Base-by-base conservation (phyloP, 2,113 vertebrate species). In the Mionectes macconnelli region DNA sequence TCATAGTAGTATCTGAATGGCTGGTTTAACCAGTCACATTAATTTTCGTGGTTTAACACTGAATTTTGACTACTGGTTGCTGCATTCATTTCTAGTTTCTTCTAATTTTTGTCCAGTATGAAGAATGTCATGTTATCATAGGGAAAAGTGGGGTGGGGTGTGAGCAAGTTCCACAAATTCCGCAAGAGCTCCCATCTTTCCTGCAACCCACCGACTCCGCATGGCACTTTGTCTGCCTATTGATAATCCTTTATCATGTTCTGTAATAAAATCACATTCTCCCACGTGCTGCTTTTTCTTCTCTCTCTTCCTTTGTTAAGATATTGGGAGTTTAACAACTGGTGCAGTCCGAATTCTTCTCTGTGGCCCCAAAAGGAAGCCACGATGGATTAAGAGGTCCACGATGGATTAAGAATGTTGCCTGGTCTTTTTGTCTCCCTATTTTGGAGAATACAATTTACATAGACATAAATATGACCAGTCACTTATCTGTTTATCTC, bases 171-270 rank as follows among this genome's bases (percentile, higher is more conserved):
- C 90, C 78, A 92, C 59, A 64, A 95, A 68, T 84, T 96, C 95
- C 94, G 77, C 90, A 97, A 95, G 94, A 96, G 91, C 92, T 53
- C 95, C 95, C 95, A 96, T 78, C 91, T 93, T 87, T 94, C 96
- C 90, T 72, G 39, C 72, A 96, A 86, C 92, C 93, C 93, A 97
- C 96, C 96, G 87, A 75, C 87, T 97, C 82, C 82, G 87, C 90
- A 84, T 3, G 7, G 67, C 50, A 84, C 8, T 0, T 64, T 66
- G 78, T 76, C 81, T 88, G 50, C 72, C 85, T 87, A 84, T 95
- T 0, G 37, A 86, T 94, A 93, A 88, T 69, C 52, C 56, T 76
- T 93, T 72, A 70, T 72, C 75, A 30, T 39, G 33, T 25, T 75
- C 67, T 0, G 0, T 81, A 75, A 74, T 53, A 90, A 89, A 86